Conservation (phyloP, 2,888 invertebrate genomes). For the Pheosia gnoma region DNA sequence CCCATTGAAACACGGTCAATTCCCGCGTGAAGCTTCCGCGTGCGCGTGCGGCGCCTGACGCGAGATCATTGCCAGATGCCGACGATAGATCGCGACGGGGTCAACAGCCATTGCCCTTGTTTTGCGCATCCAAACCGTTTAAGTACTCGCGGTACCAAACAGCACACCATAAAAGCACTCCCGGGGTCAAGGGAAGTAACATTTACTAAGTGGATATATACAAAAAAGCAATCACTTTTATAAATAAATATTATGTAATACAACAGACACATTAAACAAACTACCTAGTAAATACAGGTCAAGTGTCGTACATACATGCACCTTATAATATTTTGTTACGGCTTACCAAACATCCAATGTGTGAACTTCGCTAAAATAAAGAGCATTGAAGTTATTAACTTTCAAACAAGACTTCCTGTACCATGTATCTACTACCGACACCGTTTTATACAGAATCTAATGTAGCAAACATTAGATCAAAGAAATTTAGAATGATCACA, state of each 20-base stretch:
- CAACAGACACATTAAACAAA: slow-evolving; percentile 10
- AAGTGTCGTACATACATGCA: slow-evolving; percentile 9
- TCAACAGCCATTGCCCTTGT: slow-evolving; percentile 83
- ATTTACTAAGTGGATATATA: slow-evolving; percentile 28
- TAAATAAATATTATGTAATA: slow-evolving; percentile 21
- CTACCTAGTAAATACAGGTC: slow-evolving; percentile 15
- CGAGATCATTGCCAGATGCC: slow-evolving; percentile 82
- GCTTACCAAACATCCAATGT: not conserved
- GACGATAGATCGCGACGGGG: slow-evolving; percentile 79
- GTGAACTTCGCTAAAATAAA: slow-evolving; percentile 11
- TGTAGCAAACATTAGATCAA: slow-evolving; percentile 26
- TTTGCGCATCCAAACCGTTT: slow-evolving; percentile 75
- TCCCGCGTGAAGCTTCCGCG: slow-evolving; percentile 73
- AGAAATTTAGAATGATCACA: slow-evolving; percentile 7
- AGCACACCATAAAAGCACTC: slow-evolving; percentile 46
- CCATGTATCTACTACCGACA: slow-evolving; percentile 10
- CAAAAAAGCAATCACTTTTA: slow-evolving; percentile 12
- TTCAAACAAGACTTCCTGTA: slow-evolving; percentile 19
- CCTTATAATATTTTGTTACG: not conserved
- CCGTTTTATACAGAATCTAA: slow-evolving; percentile 23
- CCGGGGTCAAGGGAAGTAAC: slow-evolving; percentile 64
- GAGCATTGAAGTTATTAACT: slow-evolving; percentile 26
- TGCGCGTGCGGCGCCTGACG: slow-evolving; percentile 66
- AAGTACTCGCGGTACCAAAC: slow-evolving; percentile 48
- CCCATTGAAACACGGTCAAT: slow-evolving; percentile 78